A percentile compares a stretch with the other conserved stretches of the same genome.
Evolutionary conservation across 2,797 vertebrate species (phyloP).

Genomic region (Mormyrus hasselquistii): DNA sequence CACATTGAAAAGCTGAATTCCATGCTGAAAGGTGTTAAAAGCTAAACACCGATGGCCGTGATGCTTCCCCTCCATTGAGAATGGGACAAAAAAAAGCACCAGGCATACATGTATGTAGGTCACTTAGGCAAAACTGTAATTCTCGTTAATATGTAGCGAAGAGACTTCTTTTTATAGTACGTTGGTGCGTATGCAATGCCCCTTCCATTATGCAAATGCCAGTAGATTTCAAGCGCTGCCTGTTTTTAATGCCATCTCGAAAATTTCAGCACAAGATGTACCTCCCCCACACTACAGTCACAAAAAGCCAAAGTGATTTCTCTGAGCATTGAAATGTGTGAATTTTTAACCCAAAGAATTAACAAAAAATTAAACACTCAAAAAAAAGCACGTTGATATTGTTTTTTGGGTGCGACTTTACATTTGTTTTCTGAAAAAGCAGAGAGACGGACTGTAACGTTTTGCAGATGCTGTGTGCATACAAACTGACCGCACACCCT

Average conservation of each 20-base stretch:
- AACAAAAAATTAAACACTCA: neutral
- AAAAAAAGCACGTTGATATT: neutral
- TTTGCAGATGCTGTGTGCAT: neutral
- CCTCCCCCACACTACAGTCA: neutral
- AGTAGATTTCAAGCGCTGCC: neutral
- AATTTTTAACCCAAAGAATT: neutral
- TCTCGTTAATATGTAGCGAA: neutral
- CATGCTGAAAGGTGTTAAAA: neutral
- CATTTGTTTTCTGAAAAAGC: neutral
- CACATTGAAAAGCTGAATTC: neutral
- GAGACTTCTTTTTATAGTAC: constrained; percentile 12
- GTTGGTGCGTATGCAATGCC: neutral
- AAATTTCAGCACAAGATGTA: neutral
- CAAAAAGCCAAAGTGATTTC: neutral
- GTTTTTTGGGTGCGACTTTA: neutral
- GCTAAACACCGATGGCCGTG: neutral
- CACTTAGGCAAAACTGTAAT: neutral
- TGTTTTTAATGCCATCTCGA: neutral
- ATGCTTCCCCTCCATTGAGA: neutral
- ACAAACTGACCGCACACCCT: neutral
- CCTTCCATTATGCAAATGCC: neutral
- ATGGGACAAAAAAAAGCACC: neutral
- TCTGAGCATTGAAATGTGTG: neutral
- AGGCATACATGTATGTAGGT: constrained; percentile 6
- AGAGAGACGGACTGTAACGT: neutral